Conservation (phyloP, 2,113 vertebrate species). For the Glareola pratincola region DNA sequence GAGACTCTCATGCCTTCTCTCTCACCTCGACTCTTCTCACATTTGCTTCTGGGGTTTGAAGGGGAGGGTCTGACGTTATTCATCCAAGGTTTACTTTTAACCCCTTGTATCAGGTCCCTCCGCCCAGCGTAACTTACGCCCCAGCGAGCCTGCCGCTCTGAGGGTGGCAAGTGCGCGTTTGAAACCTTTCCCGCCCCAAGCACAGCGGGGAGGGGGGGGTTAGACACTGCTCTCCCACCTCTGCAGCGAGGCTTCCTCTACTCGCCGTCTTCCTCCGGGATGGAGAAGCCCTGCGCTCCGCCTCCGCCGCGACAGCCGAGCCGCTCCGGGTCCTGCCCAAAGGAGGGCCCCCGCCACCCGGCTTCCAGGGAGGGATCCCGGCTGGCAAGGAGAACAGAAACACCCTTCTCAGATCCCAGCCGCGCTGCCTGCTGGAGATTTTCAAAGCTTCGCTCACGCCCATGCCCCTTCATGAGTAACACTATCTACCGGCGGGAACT, state of each 20-base stretch:
- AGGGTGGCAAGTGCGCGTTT: rapidly evolving
- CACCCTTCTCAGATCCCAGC: too few species aligned
- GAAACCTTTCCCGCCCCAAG: not conserved
- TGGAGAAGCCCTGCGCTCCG: not conserved
- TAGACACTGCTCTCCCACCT: not conserved
- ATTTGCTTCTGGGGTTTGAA: not conserved
- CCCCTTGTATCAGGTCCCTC: too few species aligned
- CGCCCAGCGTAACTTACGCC: rapidly evolving
- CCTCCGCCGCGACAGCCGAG: rapidly evolving
- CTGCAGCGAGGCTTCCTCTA: not conserved
- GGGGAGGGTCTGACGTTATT: too few species aligned
- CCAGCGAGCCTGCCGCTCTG: not conserved
- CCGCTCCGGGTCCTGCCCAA: rapidly evolving
- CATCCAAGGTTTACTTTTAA: too few species aligned
- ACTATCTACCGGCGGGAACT: rapidly evolving
- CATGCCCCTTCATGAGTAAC: rapidly evolving
- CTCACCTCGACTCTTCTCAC: not conserved
- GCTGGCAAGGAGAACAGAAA: not conserved
- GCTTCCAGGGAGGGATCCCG: not conserved
- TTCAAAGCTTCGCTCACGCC: too few species aligned
- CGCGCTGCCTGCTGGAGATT: not conserved
- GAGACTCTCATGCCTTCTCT: not conserved
- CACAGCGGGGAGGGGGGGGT: too few species aligned
- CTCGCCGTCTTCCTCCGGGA: rapidly evolving
- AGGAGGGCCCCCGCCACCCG: not conserved